Percentiles rank a stretch among this genome's conserved stretches.
Evolutionary conservation across 2,888 invertebrate genomes (phyloP).

Genomic region (Heliconius hortense): DNA sequence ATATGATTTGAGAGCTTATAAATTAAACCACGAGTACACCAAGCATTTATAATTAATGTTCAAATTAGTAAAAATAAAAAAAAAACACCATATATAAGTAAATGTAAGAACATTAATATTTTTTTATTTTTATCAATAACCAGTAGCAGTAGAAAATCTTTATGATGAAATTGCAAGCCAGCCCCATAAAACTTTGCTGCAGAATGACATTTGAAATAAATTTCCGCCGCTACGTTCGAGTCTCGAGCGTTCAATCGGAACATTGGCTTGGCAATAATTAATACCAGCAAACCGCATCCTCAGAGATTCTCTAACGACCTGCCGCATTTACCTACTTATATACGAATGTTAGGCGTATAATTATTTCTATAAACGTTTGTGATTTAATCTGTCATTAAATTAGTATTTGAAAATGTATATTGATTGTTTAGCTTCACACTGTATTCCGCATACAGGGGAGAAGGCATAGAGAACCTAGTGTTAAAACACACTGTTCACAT

Average conservation of each 20-base stretch:
- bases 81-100: too few relatives aligned
- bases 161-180: constrained; percentile 58
- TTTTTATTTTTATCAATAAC: background rate
- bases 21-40: too few relatives aligned
- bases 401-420: background rate
- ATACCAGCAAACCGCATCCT: constrained; percentile 60
- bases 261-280: constrained; percentile 77
- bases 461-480: too few relatives aligned
- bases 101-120: background rate
- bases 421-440: background rate
- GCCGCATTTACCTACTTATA: constrained; percentile 42
- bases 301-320: constrained; percentile 25
- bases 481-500: too few relatives aligned
- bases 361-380: background rate
- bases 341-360: constrained; percentile 4
- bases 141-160: constrained; percentile 1
- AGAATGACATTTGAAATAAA: constrained; percentile 76
- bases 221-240: constrained; percentile 66
- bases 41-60: too few relatives aligned
- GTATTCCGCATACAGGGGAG: too few relatives aligned
- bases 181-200: constrained; percentile 53
- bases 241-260: constrained; percentile 69
- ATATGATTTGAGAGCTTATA: too few relatives aligned
- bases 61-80: too few relatives aligned
- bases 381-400: background rate